Conservation (phyloP, 2,113 vertebrate species). For the Calypte anna region DNA sequence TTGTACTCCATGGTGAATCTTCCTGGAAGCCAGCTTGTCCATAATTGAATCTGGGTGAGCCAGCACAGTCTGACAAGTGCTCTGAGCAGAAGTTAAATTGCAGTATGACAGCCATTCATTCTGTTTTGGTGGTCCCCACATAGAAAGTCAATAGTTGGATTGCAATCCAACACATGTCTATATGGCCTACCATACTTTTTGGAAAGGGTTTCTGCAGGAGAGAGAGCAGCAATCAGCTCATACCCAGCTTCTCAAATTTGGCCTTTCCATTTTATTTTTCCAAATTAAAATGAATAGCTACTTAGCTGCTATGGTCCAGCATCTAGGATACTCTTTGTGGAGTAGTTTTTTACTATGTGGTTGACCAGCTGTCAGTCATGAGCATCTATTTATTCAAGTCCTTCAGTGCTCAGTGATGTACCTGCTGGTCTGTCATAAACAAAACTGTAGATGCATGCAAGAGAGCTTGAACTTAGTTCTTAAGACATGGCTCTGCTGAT, state of each 20-base stretch:
- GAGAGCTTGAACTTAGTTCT: constrained; percentile 25
- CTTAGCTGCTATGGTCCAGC: background rate
- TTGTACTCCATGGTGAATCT: background rate
- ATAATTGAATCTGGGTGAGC: background rate
- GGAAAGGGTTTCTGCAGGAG: background rate
- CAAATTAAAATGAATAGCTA: background rate
- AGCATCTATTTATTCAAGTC: background rate
- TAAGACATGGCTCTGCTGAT: constrained; percentile 34
- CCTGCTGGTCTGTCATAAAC: background rate
- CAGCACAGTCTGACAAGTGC: background rate
- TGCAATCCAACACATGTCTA: background rate
- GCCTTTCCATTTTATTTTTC: background rate
- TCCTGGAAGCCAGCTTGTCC: background rate
- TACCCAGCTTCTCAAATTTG: background rate
- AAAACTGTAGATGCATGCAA: constrained; percentile 12
- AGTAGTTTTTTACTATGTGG: background rate
- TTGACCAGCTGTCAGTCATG: background rate
- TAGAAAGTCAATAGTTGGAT: background rate
- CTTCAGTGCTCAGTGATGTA: background rate
- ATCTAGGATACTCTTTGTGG: background rate
- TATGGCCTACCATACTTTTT: background rate
- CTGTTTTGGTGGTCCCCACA: background rate
- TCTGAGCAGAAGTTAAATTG: constrained; percentile 16
- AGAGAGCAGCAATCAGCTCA: background rate
- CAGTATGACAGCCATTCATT: background rate